Evolutionary conservation across 2,113 vertebrate genomes (phyloP), one percentile per base, ranked within the genome.

Genomic region (Meleagris gallopavo): DNA sequence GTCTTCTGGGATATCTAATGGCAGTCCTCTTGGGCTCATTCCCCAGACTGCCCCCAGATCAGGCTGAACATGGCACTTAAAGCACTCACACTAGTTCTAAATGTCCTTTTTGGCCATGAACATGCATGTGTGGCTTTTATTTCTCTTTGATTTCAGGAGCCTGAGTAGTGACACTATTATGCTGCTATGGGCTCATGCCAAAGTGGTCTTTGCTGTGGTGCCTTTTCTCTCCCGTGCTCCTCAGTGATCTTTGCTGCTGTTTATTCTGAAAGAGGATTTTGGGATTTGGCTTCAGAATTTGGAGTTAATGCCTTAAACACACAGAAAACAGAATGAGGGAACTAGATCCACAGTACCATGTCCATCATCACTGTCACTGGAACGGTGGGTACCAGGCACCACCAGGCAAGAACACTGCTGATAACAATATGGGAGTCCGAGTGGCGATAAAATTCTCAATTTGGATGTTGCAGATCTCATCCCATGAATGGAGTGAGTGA

Each of bases 31-130:
- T 41, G 48, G 22, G 10, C 6, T 58, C 43, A 32, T 20, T 71
- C n/a, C 2, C 24, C 0, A 67, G 69, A 22, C 25, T 34, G 5
- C 46, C 79, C 25, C 24, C 0, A 0, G 12, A 10, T 0, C 38
- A 38, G 21, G 16, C 27, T 48, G 72, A 58, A 54, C 0, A 0
- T 32, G 41, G 52, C 43, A 14, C 34, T 78, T 3, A 32, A 8
- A 84, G 46, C 3, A 4, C 34, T 10, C 29, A 1, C 0, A 0
- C 11, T 60, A 7, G 2, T 75, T 83, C 38, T 65, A 1, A 16
- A 9, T 9, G 9, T 74, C n/a, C 4, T 16, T 2, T 58, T 86
- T 2, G 13, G 38, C 20, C 65, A 57, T 57, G 64, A 73, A 65
- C 58, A 10, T 5, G 5, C 16, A 4, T 38, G 45, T 36, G 29